Conservation (phyloP, 2,888 invertebrate genomes). For the Ditylenchus weischeri region DNA sequence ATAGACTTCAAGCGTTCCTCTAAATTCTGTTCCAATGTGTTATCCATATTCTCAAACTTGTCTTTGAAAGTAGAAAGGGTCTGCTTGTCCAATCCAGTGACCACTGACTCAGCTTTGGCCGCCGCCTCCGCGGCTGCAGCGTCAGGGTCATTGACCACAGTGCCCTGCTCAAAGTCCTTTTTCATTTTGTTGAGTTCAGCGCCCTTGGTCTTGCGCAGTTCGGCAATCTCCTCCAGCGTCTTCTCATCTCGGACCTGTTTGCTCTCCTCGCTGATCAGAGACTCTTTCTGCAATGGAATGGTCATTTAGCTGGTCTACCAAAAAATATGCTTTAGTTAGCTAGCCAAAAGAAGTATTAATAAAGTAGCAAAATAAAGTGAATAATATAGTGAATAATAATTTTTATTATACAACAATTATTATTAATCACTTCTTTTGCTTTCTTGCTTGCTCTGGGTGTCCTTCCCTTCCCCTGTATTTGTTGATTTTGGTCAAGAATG, state of each 20-base stretch:
- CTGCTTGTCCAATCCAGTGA: conserved; percentile 41
- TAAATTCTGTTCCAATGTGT: conserved; percentile 42
- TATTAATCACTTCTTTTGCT: no score
- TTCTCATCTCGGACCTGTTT: conserved; percentile 45
- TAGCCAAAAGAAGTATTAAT: no score
- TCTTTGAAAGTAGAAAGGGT: conserved; percentile 55
- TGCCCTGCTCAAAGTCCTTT: conserved; percentile 37
- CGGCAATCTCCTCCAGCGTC: conserved; percentile 49
- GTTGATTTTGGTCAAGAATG: background rate
- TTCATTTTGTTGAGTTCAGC: conserved; percentile 50
- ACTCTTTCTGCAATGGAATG: conserved; percentile 48
- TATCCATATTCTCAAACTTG: conserved; percentile 52
- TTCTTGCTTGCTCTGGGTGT: no score
- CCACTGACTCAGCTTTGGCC: conserved; percentile 40
- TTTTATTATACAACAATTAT: no score
- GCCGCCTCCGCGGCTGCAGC: conserved; percentile 32
- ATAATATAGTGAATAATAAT: no score
- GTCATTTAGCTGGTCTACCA: no score
- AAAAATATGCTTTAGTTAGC: no score
- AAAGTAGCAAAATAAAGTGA: no score
- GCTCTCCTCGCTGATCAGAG: conserved; percentile 45
- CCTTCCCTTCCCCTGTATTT: no score
- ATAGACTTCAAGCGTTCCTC: conserved; percentile 47
- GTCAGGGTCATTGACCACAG: conserved; percentile 39
- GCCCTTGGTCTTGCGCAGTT: conserved; percentile 38